Evolutionary conservation across 1,140 invertebrate genomes (phyloP).

Genomic region (Myzus persicae): DNA sequence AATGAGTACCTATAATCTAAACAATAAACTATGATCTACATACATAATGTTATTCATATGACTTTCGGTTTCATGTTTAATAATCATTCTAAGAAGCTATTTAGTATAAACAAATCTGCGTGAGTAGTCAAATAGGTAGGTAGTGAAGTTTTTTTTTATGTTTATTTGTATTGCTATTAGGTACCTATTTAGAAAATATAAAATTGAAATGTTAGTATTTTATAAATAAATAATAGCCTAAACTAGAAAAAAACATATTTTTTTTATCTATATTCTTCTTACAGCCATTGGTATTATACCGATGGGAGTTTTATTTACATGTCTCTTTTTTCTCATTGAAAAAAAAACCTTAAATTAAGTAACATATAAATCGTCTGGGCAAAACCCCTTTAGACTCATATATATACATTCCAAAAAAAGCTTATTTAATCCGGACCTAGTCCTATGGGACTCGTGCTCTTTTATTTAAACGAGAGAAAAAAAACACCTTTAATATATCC

Average conservation of each 20-base stretch:
- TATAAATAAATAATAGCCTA: not conserved
- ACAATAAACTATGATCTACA: too few species aligned
- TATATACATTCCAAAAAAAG: conserved; percentile 45
- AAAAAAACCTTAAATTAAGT: conserved; percentile 35
- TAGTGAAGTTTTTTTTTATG: not conserved
- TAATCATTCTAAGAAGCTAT: not conserved
- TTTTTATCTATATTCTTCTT: not conserved
- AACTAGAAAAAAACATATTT: not conserved
- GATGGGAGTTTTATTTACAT: not conserved
- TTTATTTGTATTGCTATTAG: not conserved
- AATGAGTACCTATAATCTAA: not conserved
- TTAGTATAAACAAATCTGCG: not conserved
- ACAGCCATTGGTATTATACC: not conserved
- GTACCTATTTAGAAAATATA: not conserved
- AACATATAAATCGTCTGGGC: conserved; percentile 50
- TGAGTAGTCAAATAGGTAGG: not conserved
- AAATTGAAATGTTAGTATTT: not conserved
- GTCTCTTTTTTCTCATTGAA: conserved; percentile 27
- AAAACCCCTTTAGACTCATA: conserved; percentile 25
- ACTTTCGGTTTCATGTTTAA: not conserved
- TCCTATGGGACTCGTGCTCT: conserved; percentile 49
- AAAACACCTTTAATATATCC: conserved; percentile 57
- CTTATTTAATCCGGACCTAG: conserved; percentile 39
- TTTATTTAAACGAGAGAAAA: conserved; percentile 54
- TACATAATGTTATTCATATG: not conserved